Base-by-base conservation (phyloP, 2,797 vertebrate species). In the Cryptoblepharus egeriae region DNA sequence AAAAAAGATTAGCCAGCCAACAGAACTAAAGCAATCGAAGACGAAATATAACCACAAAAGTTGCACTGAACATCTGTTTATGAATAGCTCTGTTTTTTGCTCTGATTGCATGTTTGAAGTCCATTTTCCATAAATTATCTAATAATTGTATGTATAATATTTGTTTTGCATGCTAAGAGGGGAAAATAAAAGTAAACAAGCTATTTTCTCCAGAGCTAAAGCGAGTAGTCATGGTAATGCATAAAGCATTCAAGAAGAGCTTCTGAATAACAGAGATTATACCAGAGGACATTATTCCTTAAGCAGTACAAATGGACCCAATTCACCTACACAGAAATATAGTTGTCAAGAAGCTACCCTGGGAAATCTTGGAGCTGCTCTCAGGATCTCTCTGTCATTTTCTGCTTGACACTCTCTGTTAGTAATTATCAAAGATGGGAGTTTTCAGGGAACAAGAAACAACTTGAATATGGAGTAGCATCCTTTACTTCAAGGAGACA, bases 301-400 rank as follows among this genome's bases (percentile, higher is more conserved):
- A 71, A 74, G 64, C 32, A 90, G 77, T 64, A 84, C 61, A 57
- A 61, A n/a, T 45, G 42, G 12, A 83, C 26, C 70, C 86, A 88
- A 45, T 90, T 87, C 64, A 26, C 49, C 74, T 82, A 72, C 70
- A 69, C n/a, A 75, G 70, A 85, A 82, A 84, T 63, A n/a, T 70
- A 67, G 83, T 90, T 88, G 58, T 82, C 87, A 89, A 39, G 16
- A 55, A 16, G 79, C 55, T 65, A 28, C 70, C 85, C 83, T 37
- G 87, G 88, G 88, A 93, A 92, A 92, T 90, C 85, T 90, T 81
- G 63, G 78, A 88, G 80, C 87, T 81, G 28, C 8, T 91, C 84
- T 88, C 83, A 58, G 45, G 84, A 85, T 70, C 75, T 91, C 88
- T 91, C 91, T 87, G 83, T 90, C 87, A 72, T 91, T 90, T 81